Evolutionary conservation across 2,888 invertebrate genomes (phyloP), one percentile per base, ranked within the genome.

Genomic region (Hydraecia micacea): DNA sequence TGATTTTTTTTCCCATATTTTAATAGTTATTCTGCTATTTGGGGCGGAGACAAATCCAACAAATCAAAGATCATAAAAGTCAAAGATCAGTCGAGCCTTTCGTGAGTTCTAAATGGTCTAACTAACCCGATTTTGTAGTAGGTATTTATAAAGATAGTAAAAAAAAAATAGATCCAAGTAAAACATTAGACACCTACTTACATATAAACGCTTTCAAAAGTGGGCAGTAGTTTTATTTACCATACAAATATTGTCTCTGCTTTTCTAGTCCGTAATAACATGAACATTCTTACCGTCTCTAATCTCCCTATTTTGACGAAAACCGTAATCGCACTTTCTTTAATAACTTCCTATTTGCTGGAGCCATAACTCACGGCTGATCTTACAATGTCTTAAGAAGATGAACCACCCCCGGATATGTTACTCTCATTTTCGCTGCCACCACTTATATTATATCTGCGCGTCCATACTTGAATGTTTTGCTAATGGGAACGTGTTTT

Each of bases 351-450:
- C 90, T 89, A 90, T 91, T 91, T 90, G 86, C 84, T 80, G 83
- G 85, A 87, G 91, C 90, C 92, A 94, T 96, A 96, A 96, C 95
- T 96, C 95, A 95, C 86, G 85, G 92, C 91, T 95, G 93, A 96
- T 96, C 96, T 95, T 90, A 90, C 94, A 93, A 93, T 92, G 94
- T 93, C 94, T 95, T 94, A 94, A 93, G 91, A 92, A 93, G 95
- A 95, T 94, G 94, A 94, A 94, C 95, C 93, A 87, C 92, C 93
- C 93, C 84, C 84, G 92, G 93, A 93, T 94, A 92, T 93, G 92
- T 92, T 87, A 88, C 91, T 87, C 90, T 91, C 93, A 93, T 94
- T 94, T 92, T 89, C 89, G 90, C 88, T 86, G 86, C 90, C 85
- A 88, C 90, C 87, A 86, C 86, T 90, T 87, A 88, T 83, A 85